Percentiles rank a stretch among this genome's conserved stretches.
phyloP scores from a whole-genome alignment of 2,888 invertebrate species.

The Erebia ligea region DNA sequence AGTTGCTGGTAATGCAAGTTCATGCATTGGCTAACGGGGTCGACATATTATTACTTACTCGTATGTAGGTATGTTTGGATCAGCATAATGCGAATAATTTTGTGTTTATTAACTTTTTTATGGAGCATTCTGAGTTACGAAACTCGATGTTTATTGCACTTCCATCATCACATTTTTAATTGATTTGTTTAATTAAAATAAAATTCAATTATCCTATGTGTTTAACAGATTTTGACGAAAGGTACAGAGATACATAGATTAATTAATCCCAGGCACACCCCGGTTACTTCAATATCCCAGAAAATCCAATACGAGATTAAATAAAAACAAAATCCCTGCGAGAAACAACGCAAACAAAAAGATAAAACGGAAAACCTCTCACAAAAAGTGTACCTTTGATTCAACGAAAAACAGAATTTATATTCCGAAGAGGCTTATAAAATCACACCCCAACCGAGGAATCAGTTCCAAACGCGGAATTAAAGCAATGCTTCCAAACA shows the following conservation, averaged over 20 bases:
- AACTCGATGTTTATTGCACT: not conserved
- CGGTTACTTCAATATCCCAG: too few relatives aligned
- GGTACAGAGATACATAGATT: too few relatives aligned
- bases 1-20: slow-evolving; percentile 14
- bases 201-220: too few relatives aligned
- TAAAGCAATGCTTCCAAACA: not conserved
- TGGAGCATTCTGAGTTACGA: not conserved
- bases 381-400: not conserved
- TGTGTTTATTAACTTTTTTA: not conserved
- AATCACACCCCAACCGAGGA: not conserved
- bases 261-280: too few relatives aligned
- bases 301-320: too few relatives aligned
- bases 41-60: not conserved
- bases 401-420: not conserved
- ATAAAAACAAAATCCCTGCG: too few relatives aligned
- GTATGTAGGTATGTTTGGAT: not conserved
- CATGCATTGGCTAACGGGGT: slow-evolving; percentile 15
- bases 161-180: not conserved
- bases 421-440: not conserved
- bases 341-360: too few relatives aligned
- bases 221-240: too few relatives aligned
- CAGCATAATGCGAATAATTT: not conserved
- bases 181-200: not conserved
- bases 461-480: not conserved
- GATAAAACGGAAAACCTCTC: too few relatives aligned